Evolutionary conservation across 1,140 invertebrate genomes (phyloP).

Genomic region (Teleogryllus occipitalis): DNA sequence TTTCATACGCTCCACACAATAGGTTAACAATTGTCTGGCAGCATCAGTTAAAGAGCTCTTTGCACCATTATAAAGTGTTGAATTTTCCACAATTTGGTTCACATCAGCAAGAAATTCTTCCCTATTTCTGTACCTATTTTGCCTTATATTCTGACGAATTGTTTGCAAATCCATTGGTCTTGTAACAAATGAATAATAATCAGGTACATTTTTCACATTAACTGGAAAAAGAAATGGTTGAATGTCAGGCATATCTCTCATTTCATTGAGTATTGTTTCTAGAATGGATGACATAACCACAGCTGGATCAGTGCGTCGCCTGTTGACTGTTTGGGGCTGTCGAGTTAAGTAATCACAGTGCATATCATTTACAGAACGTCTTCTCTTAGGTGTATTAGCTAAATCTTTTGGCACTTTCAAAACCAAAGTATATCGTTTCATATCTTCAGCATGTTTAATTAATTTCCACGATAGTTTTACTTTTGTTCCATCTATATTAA

Average conservation of each 20-base stretch:
- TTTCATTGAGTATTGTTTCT: slow-evolving; percentile 88
- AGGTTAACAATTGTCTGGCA: slow-evolving; percentile 79
- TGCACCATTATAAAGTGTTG: slow-evolving; percentile 81
- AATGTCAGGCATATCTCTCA: slow-evolving; percentile 85
- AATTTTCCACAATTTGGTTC: slow-evolving; percentile 94
- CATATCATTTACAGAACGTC: slow-evolving; percentile 57
- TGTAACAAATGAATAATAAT: slow-evolving; percentile 88
- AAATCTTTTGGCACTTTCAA: slow-evolving; percentile 76
- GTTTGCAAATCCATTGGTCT: slow-evolving; percentile 96
- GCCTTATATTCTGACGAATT: slow-evolving; percentile 83
- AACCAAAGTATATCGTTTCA: slow-evolving; percentile 68
- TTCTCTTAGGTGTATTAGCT: slow-evolving; percentile 53
- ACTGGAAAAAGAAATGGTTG: slow-evolving; percentile 91
- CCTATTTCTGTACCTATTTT: slow-evolving; percentile 87
- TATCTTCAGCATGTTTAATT: slow-evolving; percentile 73
- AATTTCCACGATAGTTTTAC: slow-evolving; percentile 74
- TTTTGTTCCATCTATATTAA: slow-evolving; percentile 88
- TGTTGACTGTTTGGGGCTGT: slow-evolving; percentile 77
- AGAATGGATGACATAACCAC: slow-evolving; percentile 89
- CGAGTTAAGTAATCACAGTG: slow-evolving; percentile 91
- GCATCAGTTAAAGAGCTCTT: slow-evolving; percentile 79
- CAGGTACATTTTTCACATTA: slow-evolving; percentile 82
- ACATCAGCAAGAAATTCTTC: slow-evolving; percentile 93
- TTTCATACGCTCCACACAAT: slow-evolving; percentile 71
- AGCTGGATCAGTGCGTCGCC: slow-evolving; percentile 91